phyloP scores from a whole-genome alignment of 2,797 vertebrate species.

The Syngnathus acus region DNA sequence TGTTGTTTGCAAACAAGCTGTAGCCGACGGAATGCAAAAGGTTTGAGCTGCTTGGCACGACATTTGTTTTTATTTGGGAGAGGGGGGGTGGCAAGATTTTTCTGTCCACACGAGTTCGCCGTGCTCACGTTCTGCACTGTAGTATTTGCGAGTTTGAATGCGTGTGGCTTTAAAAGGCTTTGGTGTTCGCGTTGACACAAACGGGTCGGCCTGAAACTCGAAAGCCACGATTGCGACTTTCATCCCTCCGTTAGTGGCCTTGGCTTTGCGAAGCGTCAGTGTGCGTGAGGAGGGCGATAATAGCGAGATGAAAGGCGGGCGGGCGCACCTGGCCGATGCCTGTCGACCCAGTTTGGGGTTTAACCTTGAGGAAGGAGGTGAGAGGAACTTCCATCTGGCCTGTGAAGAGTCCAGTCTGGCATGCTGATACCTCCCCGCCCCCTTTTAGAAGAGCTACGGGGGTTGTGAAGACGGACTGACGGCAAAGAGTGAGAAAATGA shows the following conservation, averaged over 20 bases:
- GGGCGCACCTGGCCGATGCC: constrained; percentile 19
- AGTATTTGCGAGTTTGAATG: no score
- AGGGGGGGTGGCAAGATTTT: no score
- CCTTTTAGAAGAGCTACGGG: not conserved
- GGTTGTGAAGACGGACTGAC: constrained; percentile 1
- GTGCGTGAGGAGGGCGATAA: constrained; percentile 23
- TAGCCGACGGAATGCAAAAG: not conserved
- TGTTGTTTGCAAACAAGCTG: constrained; percentile 4
- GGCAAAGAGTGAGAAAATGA: constrained; percentile 2
- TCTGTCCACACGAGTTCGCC: no score
- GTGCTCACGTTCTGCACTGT: no score
- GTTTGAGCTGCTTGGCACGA: not conserved
- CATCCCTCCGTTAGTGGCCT: not conserved
- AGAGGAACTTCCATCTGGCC: constrained; percentile 48
- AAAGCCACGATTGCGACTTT: constrained; percentile 17
- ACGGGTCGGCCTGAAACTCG: constrained; percentile 38
- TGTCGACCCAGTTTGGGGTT: constrained; percentile 18
- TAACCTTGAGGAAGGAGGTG: constrained; percentile 50
- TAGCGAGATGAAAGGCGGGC: constrained; percentile 34
- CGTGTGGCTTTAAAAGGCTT: no score
- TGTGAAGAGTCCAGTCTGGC: constrained; percentile 29
- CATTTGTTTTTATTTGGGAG: no score
- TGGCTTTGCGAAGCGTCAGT: constrained; percentile 2
- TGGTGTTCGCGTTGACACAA: constrained; percentile 13
- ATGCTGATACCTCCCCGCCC: constrained; percentile 25